Percentiles rank a stretch among this genome's conserved stretches.
These are phyloP conservation scores for Semaprochilodus insignis DNA, from an alignment of 2,797 vertebrate genomes.

Conservation along the genomic window DNA sequence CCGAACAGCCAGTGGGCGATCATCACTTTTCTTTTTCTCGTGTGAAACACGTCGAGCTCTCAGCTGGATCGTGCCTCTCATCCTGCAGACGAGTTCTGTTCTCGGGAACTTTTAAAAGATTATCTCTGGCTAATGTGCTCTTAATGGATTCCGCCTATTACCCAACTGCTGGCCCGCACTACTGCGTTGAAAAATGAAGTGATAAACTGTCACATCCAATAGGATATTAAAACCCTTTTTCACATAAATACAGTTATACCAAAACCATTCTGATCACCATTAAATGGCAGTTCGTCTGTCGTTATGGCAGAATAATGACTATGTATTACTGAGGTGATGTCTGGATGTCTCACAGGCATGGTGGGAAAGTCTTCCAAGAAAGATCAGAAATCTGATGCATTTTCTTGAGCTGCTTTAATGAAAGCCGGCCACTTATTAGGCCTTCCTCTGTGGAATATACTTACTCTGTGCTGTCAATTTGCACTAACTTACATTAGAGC, in stretches of 20 bases:
- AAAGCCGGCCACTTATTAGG: constrained; percentile 27
- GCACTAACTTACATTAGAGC: constrained; percentile 2
- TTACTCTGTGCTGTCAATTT: constrained; percentile 27
- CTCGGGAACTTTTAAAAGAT: constrained; percentile 41
- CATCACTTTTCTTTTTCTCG: constrained; percentile 24
- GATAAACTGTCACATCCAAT: constrained; percentile 43
- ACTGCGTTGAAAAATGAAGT: constrained; percentile 30
- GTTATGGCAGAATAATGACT: constrained; percentile 47
- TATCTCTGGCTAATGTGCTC: constrained; percentile 37
- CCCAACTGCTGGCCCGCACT: constrained; percentile 5
- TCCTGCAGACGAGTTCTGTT: constrained; percentile 19
- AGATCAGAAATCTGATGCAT: not conserved
- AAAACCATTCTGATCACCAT: constrained; percentile 22
- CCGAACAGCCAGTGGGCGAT: constrained; percentile 26
- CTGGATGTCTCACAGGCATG: constrained; percentile 31
- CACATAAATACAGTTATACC: constrained; percentile 34
- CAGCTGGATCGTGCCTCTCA: constrained; percentile 28
- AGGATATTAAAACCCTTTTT: constrained; percentile 38
- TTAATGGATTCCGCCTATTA: constrained; percentile 51
- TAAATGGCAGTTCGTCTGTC: constrained; percentile 43
- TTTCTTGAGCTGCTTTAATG: constrained; percentile 29
- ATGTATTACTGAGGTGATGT: constrained; percentile 30
- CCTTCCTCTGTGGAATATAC: not conserved
- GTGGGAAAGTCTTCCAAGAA: not conserved
- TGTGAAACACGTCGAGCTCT: constrained; percentile 5